phyloP scores from a whole-genome alignment of 2,113 vertebrate species.

The Spermophilus dauricus region DNA sequence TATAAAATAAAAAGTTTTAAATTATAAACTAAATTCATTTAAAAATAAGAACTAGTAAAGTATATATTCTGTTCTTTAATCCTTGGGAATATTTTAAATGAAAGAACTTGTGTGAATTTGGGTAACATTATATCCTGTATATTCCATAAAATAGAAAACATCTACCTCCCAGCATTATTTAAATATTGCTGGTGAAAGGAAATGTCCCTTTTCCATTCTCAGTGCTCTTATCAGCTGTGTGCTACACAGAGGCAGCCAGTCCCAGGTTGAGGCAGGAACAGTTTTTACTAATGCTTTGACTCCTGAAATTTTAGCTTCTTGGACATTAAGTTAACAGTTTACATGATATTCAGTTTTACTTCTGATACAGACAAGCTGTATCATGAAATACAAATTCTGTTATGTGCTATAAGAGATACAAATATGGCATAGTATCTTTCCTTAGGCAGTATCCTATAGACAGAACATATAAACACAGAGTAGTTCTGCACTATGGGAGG shows the following conservation, averaged over 20 bases:
- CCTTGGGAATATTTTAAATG: conserved; percentile 39
- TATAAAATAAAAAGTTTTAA: conserved; percentile 3
- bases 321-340: neutral
- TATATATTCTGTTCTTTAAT: neutral
- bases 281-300: neutral
- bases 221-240: neutral
- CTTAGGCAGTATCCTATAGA: neutral
- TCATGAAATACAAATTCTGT: neutral
- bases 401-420: neutral
- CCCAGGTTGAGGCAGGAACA: neutral
- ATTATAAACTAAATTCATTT: conserved; percentile 32
- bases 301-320: neutral
- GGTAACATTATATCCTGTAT: neutral
- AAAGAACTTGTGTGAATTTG: neutral
- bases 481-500: neutral
- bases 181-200: neutral
- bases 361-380: neutral
- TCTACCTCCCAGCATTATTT: neutral
- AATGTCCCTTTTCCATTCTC: neutral
- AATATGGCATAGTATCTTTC: neutral
- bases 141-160: neutral
- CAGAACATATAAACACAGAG: neutral
- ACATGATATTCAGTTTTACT: neutral
- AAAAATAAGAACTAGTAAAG: neutral
- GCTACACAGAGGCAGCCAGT: neutral